These are phyloP conservation scores for Lymantria dispar DNA, from an alignment of 2,888 invertebrate species.

Conservation along the genomic window DNA sequence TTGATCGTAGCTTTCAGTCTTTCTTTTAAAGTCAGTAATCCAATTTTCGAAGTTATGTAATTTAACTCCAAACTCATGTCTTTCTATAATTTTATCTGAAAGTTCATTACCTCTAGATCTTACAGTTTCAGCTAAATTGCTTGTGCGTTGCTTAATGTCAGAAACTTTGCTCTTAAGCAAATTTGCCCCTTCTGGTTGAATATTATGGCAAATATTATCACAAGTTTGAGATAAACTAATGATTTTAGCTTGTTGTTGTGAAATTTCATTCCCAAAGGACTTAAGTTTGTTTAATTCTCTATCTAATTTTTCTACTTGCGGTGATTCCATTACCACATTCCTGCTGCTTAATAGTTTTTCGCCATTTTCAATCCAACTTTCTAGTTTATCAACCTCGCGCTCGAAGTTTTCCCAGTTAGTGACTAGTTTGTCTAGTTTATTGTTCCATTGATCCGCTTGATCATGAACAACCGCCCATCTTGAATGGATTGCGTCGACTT, in stretches of 20 bases:
- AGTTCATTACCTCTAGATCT: conserved; percentile 89
- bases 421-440: conserved; percentile 90
- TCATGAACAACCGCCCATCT: conserved; percentile 94
- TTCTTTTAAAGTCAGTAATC: conserved; percentile 88
- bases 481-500: conserved; percentile 91
- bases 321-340: conserved; percentile 84
- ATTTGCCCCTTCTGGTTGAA: conserved; percentile 90
- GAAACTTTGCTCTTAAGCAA: conserved; percentile 87
- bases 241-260: conserved; percentile 92
- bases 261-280: conserved; percentile 92
- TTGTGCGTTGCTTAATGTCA: conserved; percentile 88
- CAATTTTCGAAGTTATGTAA: conserved; percentile 90
- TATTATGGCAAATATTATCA: conserved; percentile 89
- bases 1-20: conserved; percentile 90
- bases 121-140: conserved; percentile 88
- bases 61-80: conserved; percentile 92
- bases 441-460: conserved; percentile 89
- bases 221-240: conserved; percentile 90
- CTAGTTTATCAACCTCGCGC: conserved; percentile 87
- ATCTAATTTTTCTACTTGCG: conserved; percentile 89
- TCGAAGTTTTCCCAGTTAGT: conserved; percentile 92
- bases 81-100: conserved; percentile 90
- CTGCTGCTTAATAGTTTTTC: conserved; percentile 84
- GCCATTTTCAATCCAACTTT: conserved; percentile 88
- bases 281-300: conserved; percentile 89